These are phyloP conservation scores for Metopolophium dirhodum DNA, from an alignment of 1,140 invertebrate species.

Conservation along the genomic window DNA sequence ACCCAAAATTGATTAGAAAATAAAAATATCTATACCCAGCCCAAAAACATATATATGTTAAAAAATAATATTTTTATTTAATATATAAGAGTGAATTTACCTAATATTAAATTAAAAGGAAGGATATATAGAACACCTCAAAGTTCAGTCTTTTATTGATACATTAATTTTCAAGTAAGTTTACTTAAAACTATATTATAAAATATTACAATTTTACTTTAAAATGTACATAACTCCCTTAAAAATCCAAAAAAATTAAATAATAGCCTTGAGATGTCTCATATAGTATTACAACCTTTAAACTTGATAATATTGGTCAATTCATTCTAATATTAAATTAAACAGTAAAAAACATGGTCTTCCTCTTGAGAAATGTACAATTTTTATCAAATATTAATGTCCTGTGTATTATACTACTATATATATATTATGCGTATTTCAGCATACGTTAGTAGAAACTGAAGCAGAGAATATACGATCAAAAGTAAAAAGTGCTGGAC, in stretches of 20 bases:
- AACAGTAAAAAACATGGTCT: neutral
- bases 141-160: neutral
- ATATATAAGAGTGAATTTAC: neutral
- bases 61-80: too few species aligned
- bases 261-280: too few species aligned
- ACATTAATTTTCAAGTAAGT: neutral
- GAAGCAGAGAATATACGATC: slow-evolving; percentile 69
- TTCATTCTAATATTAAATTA: neutral
- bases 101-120: neutral
- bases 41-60: too few species aligned
- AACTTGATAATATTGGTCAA: too few species aligned
- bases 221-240: neutral
- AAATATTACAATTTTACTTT: neutral
- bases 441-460: slow-evolving; percentile 68
- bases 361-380: neutral
- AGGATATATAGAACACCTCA: neutral
- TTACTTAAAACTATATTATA: too few species aligned
- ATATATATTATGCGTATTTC: slow-evolving; percentile 58
- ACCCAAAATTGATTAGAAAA: too few species aligned
- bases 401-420: neutral
- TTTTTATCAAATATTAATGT: slow-evolving; percentile 14
- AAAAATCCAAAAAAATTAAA: neutral
- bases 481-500: slow-evolving; percentile 66
- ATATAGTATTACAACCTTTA: too few species aligned
- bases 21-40: too few species aligned